Percentiles rank a stretch among this genome's conserved stretches.
These are phyloP conservation scores for Streblospio benedicti DNA, from an alignment of 1,140 invertebrate genomes.

Conservation along the genomic window DNA sequence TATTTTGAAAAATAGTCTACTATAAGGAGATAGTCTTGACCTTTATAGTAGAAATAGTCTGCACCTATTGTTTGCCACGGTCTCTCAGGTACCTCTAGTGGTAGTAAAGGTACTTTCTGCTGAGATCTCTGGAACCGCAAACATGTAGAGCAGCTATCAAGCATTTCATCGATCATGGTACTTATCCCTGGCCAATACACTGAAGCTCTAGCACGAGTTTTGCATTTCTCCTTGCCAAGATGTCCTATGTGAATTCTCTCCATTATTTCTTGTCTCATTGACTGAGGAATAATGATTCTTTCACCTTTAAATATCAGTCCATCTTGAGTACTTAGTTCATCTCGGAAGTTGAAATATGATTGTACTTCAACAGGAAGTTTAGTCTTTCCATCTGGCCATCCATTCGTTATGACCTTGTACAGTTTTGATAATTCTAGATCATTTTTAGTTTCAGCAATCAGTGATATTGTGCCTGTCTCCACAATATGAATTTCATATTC, in stretches of 20 bases:
- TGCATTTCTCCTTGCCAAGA: not conserved
- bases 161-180: not conserved
- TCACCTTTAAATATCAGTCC: not conserved
- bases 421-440: not conserved
- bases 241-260: not conserved
- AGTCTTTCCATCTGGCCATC: constrained; percentile 20
- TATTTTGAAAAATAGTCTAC: constrained; percentile 15
- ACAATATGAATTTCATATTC: not conserved
- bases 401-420: not conserved
- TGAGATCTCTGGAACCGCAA: not conserved
- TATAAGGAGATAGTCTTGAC: constrained; percentile 5
- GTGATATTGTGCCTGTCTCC: not conserved
- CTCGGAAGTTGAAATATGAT: not conserved
- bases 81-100: not conserved
- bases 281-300: not conserved
- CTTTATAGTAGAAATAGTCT: constrained; percentile 4
- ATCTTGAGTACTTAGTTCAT: not conserved
- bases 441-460: not conserved
- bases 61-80: constrained; percentile 8
- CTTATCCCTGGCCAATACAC: not conserved
- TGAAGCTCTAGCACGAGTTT: not conserved
- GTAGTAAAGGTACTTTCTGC: constrained; percentile 5
- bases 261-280: not conserved
- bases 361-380: not conserved
- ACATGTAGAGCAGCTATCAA: not conserved